phyloP scores from a whole-genome alignment of 2,113 vertebrate genomes.

The Anhinga rufa region DNA sequence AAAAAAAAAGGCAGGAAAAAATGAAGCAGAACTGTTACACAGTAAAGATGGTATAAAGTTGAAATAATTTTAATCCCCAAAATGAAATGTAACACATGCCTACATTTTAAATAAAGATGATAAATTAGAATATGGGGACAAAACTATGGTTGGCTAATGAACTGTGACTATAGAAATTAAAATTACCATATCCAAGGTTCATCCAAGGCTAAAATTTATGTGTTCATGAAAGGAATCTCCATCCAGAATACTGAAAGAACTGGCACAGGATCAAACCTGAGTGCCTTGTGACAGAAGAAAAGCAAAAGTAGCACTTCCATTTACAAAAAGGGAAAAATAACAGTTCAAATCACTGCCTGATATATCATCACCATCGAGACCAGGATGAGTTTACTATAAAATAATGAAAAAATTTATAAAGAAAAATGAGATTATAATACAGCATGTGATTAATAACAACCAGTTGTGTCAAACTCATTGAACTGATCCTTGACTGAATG shows the following conservation, averaged over 20 bases:
- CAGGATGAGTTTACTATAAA: not conserved
- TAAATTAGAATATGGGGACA: not conserved
- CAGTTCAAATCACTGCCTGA: too few relatives aligned
- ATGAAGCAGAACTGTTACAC: not conserved
- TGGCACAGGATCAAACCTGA: not conserved
- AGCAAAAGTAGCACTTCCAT: not conserved
- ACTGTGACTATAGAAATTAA: not conserved
- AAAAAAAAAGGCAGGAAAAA: not conserved
- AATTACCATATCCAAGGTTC: not conserved
- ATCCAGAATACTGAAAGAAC: not conserved
- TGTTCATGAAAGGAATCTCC: not conserved
- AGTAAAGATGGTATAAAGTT: not conserved
- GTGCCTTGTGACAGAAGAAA: not conserved
- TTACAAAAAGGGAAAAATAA: not conserved
- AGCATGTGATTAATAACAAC: not conserved
- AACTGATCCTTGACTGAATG: not conserved
- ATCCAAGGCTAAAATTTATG: not conserved
- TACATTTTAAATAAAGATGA: not conserved
- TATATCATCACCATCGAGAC: not conserved
- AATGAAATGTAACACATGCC: not conserved
- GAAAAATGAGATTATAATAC: not conserved
- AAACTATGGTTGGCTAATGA: not conserved
- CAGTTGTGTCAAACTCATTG: not conserved
- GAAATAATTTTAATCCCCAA: not conserved
- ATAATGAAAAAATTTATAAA: not conserved